phyloP scores from a whole-genome alignment of 2,888 invertebrate species.

The Rosalia funebris region DNA sequence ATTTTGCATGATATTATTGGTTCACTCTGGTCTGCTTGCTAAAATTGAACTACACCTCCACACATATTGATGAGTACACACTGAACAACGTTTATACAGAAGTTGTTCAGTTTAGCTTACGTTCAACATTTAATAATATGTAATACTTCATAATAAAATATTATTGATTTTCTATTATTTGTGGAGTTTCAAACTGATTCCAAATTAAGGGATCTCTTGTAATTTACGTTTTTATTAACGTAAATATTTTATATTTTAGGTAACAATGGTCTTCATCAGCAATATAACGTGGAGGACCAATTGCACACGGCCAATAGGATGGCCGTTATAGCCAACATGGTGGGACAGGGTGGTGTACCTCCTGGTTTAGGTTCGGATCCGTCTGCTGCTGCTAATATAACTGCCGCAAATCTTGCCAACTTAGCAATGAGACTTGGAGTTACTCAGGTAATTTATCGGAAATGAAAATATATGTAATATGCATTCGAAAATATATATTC shows the following conservation, averaged over 20 bases:
- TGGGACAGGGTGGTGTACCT: conserved; percentile 72
- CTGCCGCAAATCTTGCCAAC: conserved; percentile 75
- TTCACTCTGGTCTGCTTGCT: not conserved
- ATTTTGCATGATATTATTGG: not conserved
- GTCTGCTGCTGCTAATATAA: conserved; percentile 71
- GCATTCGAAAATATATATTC: too few species aligned
- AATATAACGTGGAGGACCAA: conserved; percentile 72
- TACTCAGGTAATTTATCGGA: conserved; percentile 58
- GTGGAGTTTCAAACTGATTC: not conserved
- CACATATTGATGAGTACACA: not conserved
- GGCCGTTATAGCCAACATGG: conserved; percentile 77
- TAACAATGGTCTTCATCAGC: conserved; percentile 71
- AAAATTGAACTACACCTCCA: not conserved
- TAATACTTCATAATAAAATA: too few species aligned
- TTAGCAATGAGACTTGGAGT: conserved; percentile 75
- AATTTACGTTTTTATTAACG: too few species aligned
- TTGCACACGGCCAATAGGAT: conserved; percentile 71
- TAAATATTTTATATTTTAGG: conserved; percentile 48
- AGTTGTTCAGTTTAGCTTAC: not conserved
- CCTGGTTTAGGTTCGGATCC: conserved; percentile 67
- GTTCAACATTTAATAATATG: too few species aligned
- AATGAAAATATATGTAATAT: too few species aligned
- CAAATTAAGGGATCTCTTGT: too few species aligned
- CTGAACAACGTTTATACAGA: not conserved
- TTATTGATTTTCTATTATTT: too few species aligned